These are phyloP conservation scores for Catostylus mosaicus DNA, from an alignment of 30 jellyfish, hydroid and myxozoan genomes.

Conservation along the genomic window DNA sequence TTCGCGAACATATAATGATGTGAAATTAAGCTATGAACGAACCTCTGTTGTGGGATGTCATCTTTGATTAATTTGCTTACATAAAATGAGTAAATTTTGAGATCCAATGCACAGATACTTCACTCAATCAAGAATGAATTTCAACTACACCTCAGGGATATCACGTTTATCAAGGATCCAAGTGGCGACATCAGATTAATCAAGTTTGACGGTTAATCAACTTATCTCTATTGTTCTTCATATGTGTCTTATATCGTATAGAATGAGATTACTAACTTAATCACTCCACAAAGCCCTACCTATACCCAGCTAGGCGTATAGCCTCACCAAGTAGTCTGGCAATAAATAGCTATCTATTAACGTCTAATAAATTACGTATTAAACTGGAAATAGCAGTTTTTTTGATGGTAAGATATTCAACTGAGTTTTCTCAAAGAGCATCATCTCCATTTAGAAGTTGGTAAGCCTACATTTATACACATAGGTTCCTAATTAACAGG, in stretches of 20 bases:
- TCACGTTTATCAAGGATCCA: not conserved
- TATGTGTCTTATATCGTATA: not conserved
- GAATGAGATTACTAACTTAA: not conserved
- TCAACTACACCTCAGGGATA: not conserved
- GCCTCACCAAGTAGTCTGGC: not conserved
- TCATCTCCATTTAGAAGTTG: too few species aligned
- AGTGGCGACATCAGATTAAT: not conserved
- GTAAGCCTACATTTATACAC: too few species aligned
- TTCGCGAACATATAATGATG: not conserved
- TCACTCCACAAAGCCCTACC: not conserved
- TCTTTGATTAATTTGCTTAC: not conserved
- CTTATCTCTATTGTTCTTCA: not conserved
- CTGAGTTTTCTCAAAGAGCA: too few species aligned
- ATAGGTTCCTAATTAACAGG: too few species aligned
- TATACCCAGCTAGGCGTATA: not conserved
- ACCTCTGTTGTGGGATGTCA: slow-evolving; percentile 6
- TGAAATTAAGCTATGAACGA: not conserved
- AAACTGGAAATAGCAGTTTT: too few species aligned
- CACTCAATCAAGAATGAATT: not conserved
- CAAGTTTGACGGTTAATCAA: slow-evolving; percentile 20
- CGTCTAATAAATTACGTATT: not conserved
- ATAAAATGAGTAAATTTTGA: not conserved
- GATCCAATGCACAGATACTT: not conserved
- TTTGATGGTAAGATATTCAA: too few species aligned
- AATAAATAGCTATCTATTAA: not conserved